Base-by-base conservation (phyloP, 2,797 vertebrate species). In the Furcifer pardalis region DNA sequence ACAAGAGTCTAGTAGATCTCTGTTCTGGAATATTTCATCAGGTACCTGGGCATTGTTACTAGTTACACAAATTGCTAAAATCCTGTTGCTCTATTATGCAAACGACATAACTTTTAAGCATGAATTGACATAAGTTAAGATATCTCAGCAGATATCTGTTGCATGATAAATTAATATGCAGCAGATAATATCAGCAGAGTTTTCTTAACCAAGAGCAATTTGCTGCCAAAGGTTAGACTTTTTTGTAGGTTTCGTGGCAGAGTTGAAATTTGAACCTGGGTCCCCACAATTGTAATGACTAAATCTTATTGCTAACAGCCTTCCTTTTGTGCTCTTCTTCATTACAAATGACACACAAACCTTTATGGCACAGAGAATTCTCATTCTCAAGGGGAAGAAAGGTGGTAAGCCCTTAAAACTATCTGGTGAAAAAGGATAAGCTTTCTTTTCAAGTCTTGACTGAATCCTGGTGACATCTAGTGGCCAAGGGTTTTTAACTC, bases 381-480 rank as follows among this genome's bases (percentile, higher is more conserved):
- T 37, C 1, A 3, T 12, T 7, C 9, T 30, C 19, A 15, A 9
- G 9, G 27, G 13, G 7, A 32, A 13, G 7, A 13, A 10, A 44
- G 25, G 23, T 17, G 1, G 1, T 21, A 23, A 23, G 32, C 0
- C 25, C 56, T 59, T 49, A 4, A 0, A 73, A 60, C 69, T 77
- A 73, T 52, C 84, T 23, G 81, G 84, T 27, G 63, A 88, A 88
- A 3, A 1, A 12, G 9, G 13, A 62, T 42, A 23, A 40, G 1
- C 30, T 77, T 23, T 5, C 40, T 15, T 68, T 62, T 42, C 77
- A 77, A 19, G 32, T 0, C 75, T 89, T 89, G 88, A 81, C 87
- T 91, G 94, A 93, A 91, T 92, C 76, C 83, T 85, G 90, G 92
- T 89, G 88, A 95, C 95, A 94, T 86, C 94, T 95, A 91, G 93